Conservation (phyloP, 2,797 vertebrate species). For the Pseudochirops cupreus region DNA sequence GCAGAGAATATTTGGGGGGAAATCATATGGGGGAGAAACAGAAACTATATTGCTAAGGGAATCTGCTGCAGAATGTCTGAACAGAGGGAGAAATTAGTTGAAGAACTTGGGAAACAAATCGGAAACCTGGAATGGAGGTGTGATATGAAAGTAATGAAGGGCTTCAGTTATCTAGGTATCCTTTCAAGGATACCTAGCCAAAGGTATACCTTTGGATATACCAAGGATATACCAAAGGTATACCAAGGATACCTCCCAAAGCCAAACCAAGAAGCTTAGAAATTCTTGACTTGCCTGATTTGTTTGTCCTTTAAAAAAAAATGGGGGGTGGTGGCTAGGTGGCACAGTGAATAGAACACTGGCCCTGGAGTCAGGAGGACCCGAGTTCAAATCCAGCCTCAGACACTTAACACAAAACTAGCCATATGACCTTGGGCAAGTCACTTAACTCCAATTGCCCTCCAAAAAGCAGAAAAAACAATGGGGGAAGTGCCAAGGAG, state of each 20-base stretch:
- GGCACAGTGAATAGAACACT: no score
- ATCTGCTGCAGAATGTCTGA: not conserved
- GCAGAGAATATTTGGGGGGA: not conserved
- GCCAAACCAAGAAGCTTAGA: not conserved
- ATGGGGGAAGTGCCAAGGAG: not conserved
- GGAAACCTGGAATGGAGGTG: not conserved
- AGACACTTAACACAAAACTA: no score
- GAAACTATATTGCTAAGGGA: not conserved
- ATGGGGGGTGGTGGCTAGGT: no score
- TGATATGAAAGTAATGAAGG: not conserved
- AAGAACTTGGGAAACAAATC: not conserved
- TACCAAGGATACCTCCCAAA: no score
- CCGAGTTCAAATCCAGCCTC: no score
- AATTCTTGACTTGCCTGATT: not conserved
- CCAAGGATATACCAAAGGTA: no score
- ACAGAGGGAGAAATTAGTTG: not conserved
- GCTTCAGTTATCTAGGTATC: not conserved
- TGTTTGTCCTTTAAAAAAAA: not conserved
- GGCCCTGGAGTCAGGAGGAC: no score
- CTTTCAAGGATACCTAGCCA: no score
- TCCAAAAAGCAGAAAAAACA: not conserved
- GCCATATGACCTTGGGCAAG: no score
- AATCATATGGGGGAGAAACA: not conserved
- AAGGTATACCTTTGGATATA: no score
- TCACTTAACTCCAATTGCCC: no score